Conservation (phyloP, 2,113 vertebrate species). For the Chroicocephalus ridibundus region DNA sequence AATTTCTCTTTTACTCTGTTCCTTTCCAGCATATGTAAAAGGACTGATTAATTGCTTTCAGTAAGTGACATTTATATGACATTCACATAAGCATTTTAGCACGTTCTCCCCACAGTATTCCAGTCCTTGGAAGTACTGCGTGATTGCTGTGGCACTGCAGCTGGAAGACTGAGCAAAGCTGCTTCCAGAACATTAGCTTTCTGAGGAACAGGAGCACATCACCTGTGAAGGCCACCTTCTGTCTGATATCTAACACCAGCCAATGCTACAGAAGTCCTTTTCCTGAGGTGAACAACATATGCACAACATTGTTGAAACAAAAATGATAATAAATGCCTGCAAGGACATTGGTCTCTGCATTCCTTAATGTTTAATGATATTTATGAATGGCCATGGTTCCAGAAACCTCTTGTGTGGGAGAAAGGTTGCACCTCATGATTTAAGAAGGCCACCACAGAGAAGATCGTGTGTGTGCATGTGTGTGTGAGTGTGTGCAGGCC, state of each 20-base stretch:
- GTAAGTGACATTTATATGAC: background rate
- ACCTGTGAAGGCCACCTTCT: background rate
- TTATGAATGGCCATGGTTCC: background rate
- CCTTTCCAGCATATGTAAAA: background rate
- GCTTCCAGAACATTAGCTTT: background rate
- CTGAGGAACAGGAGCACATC: background rate
- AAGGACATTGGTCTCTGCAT: background rate
- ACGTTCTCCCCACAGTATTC: background rate
- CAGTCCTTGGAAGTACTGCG: background rate
- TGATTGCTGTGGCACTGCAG: background rate
- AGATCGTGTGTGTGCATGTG: accelerated
- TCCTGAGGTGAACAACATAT: background rate
- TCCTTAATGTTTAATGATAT: background rate
- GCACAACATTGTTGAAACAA: background rate
- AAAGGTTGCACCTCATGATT: background rate
- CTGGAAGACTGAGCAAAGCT: background rate
- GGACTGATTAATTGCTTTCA: background rate
- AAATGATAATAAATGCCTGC: background rate
- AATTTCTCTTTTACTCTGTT: background rate
- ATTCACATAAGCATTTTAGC: background rate
- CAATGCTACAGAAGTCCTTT: background rate
- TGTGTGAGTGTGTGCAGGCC: background rate
- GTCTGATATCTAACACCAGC: background rate
- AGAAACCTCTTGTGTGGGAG: background rate
- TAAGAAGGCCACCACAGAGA: background rate